These are phyloP conservation scores for Hydroisotoma schaefferi DNA, from an alignment of 2,888 invertebrate species.

Conservation along the genomic window DNA sequence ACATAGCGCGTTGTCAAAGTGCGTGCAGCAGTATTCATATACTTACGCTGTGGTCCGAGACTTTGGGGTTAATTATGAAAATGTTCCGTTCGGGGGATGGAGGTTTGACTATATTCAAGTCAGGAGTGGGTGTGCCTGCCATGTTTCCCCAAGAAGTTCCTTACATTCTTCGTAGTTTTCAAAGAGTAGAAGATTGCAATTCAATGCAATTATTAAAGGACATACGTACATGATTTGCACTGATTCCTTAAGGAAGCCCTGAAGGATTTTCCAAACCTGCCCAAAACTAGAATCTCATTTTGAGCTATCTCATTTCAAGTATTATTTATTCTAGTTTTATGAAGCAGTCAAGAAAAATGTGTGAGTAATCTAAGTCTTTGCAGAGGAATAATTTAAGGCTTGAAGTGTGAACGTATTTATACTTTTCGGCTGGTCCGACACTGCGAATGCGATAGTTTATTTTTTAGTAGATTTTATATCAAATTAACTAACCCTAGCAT, in stretches of 20 bases:
- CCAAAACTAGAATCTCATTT: background rate
- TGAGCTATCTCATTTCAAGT: background rate
- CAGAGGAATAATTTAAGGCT: no score
- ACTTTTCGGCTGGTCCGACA: background rate
- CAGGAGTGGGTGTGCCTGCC: constrained; percentile 79
- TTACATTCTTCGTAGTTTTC: background rate
- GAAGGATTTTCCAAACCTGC: no score
- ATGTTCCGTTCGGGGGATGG: constrained; percentile 58
- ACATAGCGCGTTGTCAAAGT: constrained; percentile 66
- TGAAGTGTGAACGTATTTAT: no score
- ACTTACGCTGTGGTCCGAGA: constrained; percentile 77
- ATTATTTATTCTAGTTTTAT: background rate
- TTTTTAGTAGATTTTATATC: no score
- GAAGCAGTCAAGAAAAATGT: no score
- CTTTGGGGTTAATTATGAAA: constrained; percentile 54
- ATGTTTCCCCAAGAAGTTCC: constrained; percentile 54
- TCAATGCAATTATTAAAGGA: background rate
- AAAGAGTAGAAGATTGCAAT: background rate
- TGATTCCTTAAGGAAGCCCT: no score
- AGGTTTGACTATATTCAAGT: constrained; percentile 78
- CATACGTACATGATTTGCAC: background rate
- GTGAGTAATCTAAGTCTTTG: no score
- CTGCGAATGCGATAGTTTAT: background rate
- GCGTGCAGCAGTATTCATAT: constrained; percentile 78
- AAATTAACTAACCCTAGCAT: no score